Evolutionary conservation across 2,113 vertebrate genomes (phyloP), one percentile per base, ranked within the genome.

Genomic region (Vimba vimba): DNA sequence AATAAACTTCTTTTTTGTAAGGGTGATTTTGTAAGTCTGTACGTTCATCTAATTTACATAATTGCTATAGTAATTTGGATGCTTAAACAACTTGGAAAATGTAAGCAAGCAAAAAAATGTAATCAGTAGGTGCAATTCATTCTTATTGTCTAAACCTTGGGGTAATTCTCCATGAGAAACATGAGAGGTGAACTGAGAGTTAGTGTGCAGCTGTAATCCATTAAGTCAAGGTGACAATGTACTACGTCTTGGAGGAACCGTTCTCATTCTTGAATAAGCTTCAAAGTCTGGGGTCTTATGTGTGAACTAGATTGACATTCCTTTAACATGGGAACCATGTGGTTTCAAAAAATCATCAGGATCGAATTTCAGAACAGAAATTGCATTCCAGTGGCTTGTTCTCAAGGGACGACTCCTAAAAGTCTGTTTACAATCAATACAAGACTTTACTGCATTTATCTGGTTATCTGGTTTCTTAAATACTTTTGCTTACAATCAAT

Each of bases 251-350:
- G 55, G 33, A 60, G 55, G 64, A 80, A 62, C 43, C 2, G 4
- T 64, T 79, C 2, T 21, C 60, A 52, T 47, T 83, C 30, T 83
- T 71, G 21, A 36, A 25, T 83, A 71, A 55, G 21, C 50, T 71
- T 83, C 64, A 73, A 15, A n/a, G 81, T 43, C 81, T 39, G 19
- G 50, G 66, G 81, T 83, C 66, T 83, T 57, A 33, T 43, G 30
- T 60, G 2, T 77, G 43, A 8, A 6, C 1, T 68, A 27, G 62
- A 82, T 27, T 68, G 39, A 33, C 43, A 68, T 73, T 83, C 60
- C 62, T 68, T 82, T 25, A 30, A 69, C 80, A 82, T 50, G 64
- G 47, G 64, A 71, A 71, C 45, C 30, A 39, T 73, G 66, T 55
- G 66, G 47, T 71, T 55, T 71, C 11, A 71, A 33, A 83, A 83